These are phyloP conservation scores for Aptenodytes patagonicus DNA, from an alignment of 2,113 vertebrate genomes.

Conservation along the genomic window DNA sequence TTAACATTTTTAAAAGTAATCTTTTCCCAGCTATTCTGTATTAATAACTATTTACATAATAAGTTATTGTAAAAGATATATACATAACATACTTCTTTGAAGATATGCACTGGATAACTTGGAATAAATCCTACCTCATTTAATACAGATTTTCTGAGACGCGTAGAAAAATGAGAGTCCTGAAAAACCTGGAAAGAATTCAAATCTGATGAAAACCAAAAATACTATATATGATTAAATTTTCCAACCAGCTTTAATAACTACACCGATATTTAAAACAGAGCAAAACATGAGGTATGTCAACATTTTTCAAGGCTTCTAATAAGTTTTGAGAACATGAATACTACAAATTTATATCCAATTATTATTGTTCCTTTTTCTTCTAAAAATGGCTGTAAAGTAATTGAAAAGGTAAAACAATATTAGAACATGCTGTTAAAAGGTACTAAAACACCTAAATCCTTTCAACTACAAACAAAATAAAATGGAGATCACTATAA, in stretches of 20 bases:
- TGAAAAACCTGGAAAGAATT: slow-evolving; percentile 61
- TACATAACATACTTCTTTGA: slow-evolving; percentile 48
- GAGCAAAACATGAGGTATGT: slow-evolving; percentile 44
- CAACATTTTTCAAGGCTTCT: slow-evolving; percentile 41
- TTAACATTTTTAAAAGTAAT: slow-evolving; percentile 13
- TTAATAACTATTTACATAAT: slow-evolving; percentile 52
- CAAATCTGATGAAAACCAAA: slow-evolving; percentile 56
- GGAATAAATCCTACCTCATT: slow-evolving; percentile 62
- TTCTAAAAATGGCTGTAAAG: neutral
- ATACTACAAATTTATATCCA: neutral
- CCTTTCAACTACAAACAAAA: neutral
- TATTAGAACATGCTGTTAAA: neutral
- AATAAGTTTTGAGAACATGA: neutral
- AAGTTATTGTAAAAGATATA: slow-evolving; percentile 37
- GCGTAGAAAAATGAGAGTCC: slow-evolving; percentile 47
- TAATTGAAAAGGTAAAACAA: neutral
- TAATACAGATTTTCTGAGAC: slow-evolving; percentile 58
- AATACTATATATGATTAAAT: slow-evolving; percentile 56
- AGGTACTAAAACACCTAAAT: neutral
- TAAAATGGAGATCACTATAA: neutral
- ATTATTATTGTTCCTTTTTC: neutral
- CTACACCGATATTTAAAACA: slow-evolving; percentile 53
- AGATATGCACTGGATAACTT: slow-evolving; percentile 48
- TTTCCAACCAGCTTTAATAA: slow-evolving; percentile 57
- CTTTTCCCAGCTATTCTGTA: slow-evolving; percentile 22